Base-by-base conservation (phyloP, 2,113 vertebrate genomes). In the Ahaetulla prasina region DNA sequence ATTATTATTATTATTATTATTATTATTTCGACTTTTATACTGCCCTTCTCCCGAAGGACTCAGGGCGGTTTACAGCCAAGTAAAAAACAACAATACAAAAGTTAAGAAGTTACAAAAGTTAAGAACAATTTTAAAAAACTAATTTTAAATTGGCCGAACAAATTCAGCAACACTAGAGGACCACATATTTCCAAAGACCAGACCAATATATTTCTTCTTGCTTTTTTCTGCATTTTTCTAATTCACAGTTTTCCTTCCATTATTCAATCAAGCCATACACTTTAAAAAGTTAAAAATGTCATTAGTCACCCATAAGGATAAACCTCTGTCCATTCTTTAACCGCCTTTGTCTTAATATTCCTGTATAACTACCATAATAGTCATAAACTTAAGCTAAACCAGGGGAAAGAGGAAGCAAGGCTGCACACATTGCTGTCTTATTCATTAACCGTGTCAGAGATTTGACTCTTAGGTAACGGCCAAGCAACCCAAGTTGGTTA, bases 261-360 rank as follows among this genome's bases (percentile, higher is more conserved):
- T 94, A 68, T 93, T 89, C 68, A 96, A 43, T 47, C 90, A 90
- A 57, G 68, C 63, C 2, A 0, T 90, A 91, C 87, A 5, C 74
- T 93, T 91, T 8, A 0, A 8, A 0, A 4, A 16, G 89, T 2
- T 11, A 0, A 60, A 90, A 52, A 93, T 87, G 45, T 6, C 43
- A 74, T 91, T 0, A 55, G 25, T 6, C 85, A 84, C 85, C 23
- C 22, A 11, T 16, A 88, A 55, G 57, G 47, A 43, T 87, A 43
- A 30, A 25, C 22, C 7, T 50, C 20, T 93, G 85, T 25, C 50
- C 91, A 30, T 89, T 89, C 60, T 91, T 25, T 14, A 60, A 27
- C 27, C 68, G 39, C 43, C 60, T 85, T 57, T n/a, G 16, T 43
- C 60, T 47, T 92, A 47, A 90, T 35, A 43, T 39, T 68, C 18